Percentiles rank a stretch among this genome's conserved stretches.
These are phyloP conservation scores for Perizoma flavofasciatum DNA, from an alignment of 2,888 invertebrate genomes.

Conservation along the genomic window DNA sequence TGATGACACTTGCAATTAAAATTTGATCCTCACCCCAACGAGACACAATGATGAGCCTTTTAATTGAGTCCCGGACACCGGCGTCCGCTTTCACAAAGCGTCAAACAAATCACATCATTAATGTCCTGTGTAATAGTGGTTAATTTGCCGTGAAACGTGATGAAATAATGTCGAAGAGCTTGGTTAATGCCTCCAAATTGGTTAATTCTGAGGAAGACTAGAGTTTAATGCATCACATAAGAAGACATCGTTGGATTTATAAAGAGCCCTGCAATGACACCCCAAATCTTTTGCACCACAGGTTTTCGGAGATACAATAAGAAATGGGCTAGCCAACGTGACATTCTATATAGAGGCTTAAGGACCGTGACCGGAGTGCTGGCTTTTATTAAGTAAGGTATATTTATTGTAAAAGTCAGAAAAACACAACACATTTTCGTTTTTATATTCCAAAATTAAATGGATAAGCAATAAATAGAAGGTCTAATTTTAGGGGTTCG, in stretches of 20 bases:
- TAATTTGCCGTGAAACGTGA: conserved; percentile 23
- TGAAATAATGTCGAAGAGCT: conserved; percentile 18
- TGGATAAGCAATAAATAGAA: conserved; percentile 69
- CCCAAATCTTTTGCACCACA: no score
- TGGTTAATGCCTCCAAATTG: conserved; percentile 22
- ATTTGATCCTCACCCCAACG: conserved; percentile 46
- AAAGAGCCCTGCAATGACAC: no score
- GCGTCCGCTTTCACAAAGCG: conserved; percentile 46
- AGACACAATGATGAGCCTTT: conserved; percentile 57
- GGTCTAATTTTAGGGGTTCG: conserved; percentile 59
- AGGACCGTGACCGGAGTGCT: no score
- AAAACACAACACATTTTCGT: no score
- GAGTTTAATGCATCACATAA: no score
- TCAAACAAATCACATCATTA: conserved; percentile 43
- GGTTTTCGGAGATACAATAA: no score
- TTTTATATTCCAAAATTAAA: conserved; percentile 40
- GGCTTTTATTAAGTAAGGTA: no score
- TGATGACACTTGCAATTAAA: conserved; percentile 54
- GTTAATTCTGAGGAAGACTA: not conserved
- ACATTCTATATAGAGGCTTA: no score
- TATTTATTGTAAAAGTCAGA: no score
- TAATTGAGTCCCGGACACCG: conserved; percentile 58
- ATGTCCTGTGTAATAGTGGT: conserved; percentile 31
- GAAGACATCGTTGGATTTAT: no score
- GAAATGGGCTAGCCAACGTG: no score